Evolutionary conservation across 2,113 vertebrate genomes (phyloP), one percentile per base, ranked within the genome.

Genomic region (Zapornia atra): DNA sequence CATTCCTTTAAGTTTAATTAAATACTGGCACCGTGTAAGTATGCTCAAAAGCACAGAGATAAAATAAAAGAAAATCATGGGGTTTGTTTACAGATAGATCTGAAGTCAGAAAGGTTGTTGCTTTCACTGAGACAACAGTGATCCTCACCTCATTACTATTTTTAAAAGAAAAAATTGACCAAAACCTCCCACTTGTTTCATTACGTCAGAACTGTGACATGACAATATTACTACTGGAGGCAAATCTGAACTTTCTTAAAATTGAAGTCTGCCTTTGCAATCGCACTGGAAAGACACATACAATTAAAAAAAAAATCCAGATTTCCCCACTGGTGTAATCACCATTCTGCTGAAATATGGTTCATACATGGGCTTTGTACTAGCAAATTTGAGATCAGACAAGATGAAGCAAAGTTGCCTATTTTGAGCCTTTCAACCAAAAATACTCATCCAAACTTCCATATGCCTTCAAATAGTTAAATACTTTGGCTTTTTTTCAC

Each of bases 141-240:
- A 63, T 63, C 33, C 19, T 63, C n/a, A 34, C 24, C 7, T 90
- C 19, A 16, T 38, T 48, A 40, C 11, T 51, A 34, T 26, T 79
- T 63, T 75, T 24, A 56, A 70, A 81, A 56, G 7, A 2, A 46
- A 24, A 22, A 8, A n/a, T 5, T 19, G 44, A 34, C 7, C 28
- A 75, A 51, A 66, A 4, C 0, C 0, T 3, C 1, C 6, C 36
- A 46, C 7, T 71, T 38, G 31, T 42, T 85, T 66, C 6, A 53
- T 40, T 68, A 72, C 36, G 15, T 42, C 24, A 78, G 21, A 93
- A 51, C 7, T 42, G 29, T 63, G 20, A 57, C 26, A 61, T 1
- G 6, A 54, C 4, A 68, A 17, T 31, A 31, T 15, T 57, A 50
- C 40, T 19, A 44, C 4, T 50, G 20, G 18, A 31, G 20, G 81